Evolutionary conservation across 2,797 vertebrate species (phyloP), one percentile per base, ranked within the genome.

Genomic region (Enteromius paludinosus): DNA sequence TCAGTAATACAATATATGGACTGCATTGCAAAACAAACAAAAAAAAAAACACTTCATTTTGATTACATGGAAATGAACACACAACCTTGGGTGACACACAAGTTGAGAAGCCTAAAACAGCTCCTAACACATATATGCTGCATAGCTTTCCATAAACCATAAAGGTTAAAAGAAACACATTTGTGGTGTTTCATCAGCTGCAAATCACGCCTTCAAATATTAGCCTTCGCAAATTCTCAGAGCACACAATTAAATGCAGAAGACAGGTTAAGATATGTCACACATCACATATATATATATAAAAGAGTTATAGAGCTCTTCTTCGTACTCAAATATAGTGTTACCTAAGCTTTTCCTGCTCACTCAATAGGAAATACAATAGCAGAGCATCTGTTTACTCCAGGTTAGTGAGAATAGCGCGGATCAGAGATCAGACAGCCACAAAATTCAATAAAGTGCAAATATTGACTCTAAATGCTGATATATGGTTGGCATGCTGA

Each of bases 371-470:
- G 25, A 70, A 54, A 54, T 17, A n/a, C 23, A 71, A 45, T 45
- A 65, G 18, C 47, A 14, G 23, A 70, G 28, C 30, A 33, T 54
- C 59, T 20, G 45, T 62, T 69, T 38, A 49, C 62, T 69, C 33
- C 35, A 14, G 38, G 65, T 54, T 25, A 45, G 78, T 25, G 71
- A 74, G 25, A 52, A 64, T 3, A 35, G 41, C 11, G 62, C 33
- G 12, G 74, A 56, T 25, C 71, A 45, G 72, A 76, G 64, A 20
- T 5, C 56, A 38, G 68, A 62, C 49, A 70, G 59, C 56, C 61
- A 52, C 78, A 66, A 8, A 54, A 72, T 78, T 82, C 52, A 49
- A 73, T 81, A 84, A 83, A 83, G 85, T 86, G 85, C 68, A 56
- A 43, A 56, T 75, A 70, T 68, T 41, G 64, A 66, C 47, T 47